Base-by-base conservation (phyloP, 1,140 invertebrate genomes). In the Drosophila saltans region DNA sequence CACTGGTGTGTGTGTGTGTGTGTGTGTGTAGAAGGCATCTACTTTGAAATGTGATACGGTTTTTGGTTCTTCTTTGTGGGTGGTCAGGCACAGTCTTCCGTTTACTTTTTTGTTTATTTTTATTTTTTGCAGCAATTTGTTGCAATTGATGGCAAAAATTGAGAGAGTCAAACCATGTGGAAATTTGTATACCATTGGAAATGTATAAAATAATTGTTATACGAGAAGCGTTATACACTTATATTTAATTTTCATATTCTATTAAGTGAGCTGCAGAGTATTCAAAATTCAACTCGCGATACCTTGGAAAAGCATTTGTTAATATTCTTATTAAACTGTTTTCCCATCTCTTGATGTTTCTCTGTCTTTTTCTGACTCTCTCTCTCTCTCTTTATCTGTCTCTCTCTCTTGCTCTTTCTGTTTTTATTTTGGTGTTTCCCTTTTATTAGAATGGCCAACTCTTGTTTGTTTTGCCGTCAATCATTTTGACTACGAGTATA, bases 381-480 rank as follows among this genome's bases (percentile, higher is more conserved):
- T 30, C 36, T 64, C 16, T 10, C 48, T 61, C 39, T 61, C 10
- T 36, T 28, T 48, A 45, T 21, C 16, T 16, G 4, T 30, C 28
- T 41, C 16, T 30, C 41, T 64, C 16, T 10, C 58, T 61, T 55
- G 55, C 6, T 26, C 36, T 57, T 57, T 16, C 10, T 16, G 16
- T 24, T 68, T 45, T 75, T 75, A 68, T 61, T 75, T 26, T 21
- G 45, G 45, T 41, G 28, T 21, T 61, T 61, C 16, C 11, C 11
- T 36, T 61, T 43, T 9, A 9, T 26, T 40, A 57, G 64, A 60
- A 55, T 57, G 64, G 71, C 72, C 73, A 41, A 16, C 52, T 57
- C 41, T 63, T 65, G 61, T 66, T 72, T 59, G 63, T 55, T 57
- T 48, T 48, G 39, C 73, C 76, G 74, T 85, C 81, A 85, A 84